phyloP scores from a whole-genome alignment of 1,140 invertebrate species.

The Meteorus sp. region DNA sequence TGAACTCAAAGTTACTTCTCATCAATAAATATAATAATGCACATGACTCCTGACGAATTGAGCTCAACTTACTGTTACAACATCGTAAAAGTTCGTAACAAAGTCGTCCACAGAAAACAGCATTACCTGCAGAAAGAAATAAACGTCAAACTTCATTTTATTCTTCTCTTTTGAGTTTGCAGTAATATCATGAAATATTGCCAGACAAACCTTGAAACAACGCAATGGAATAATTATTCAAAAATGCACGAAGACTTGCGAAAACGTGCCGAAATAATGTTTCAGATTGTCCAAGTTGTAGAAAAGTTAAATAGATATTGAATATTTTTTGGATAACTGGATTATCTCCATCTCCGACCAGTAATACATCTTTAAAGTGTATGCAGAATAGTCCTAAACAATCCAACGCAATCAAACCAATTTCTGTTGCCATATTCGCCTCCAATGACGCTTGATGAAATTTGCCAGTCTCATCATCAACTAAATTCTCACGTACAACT shows the following conservation, averaged over 20 bases:
- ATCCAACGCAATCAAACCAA: slow-evolving; percentile 85
- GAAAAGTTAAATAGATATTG: slow-evolving; percentile 80
- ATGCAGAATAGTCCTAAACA: slow-evolving; percentile 82
- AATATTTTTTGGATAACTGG: slow-evolving; percentile 77
- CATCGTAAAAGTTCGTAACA: slow-evolving; percentile 80
- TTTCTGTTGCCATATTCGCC: slow-evolving; percentile 88
- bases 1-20: slow-evolving; percentile 92
- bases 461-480: slow-evolving; percentile 64
- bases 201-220: slow-evolving; percentile 72
- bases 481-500: slow-evolving; percentile 59
- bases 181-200: slow-evolving; percentile 1
- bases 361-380: slow-evolving; percentile 73
- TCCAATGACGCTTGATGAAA: slow-evolving; percentile 73
- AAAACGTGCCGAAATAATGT: slow-evolving; percentile 87
- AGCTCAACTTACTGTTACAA: slow-evolving; percentile 78
- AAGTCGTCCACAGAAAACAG: slow-evolving; percentile 79
- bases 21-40: slow-evolving; percentile 88
- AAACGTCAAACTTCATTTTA: slow-evolving; percentile 13
- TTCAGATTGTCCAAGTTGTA: slow-evolving; percentile 89
- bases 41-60: slow-evolving; percentile 84
- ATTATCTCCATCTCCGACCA: slow-evolving; percentile 73
- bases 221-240: slow-evolving; percentile 84
- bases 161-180: background rate
- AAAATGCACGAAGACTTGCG: slow-evolving; percentile 84
- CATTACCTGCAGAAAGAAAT: slow-evolving; percentile 66